Base-by-base conservation (phyloP, 2,113 vertebrate genomes). In the Barnardius zonarius region DNA sequence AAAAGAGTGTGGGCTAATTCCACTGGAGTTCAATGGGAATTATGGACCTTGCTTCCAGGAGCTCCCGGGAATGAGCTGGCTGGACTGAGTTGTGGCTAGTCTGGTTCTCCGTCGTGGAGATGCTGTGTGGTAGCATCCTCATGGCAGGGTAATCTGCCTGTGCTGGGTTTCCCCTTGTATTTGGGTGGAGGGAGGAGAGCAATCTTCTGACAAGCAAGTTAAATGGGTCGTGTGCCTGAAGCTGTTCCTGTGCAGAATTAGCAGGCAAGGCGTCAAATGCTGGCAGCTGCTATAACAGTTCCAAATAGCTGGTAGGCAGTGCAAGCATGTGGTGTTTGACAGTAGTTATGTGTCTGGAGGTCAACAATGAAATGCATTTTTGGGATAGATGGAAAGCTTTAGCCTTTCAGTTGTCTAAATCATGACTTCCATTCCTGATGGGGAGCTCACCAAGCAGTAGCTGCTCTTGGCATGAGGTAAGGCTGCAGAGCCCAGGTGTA, bases 251-350 rank as follows among this genome's bases (percentile, higher is more conserved):
- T 24, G 80, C 52, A 13, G 81, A 85, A 82, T 78, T 85, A 66
- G 88, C 67, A 72, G 83, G 73, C 44, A 43, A 79, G 73, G 92
- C 84, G 70, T 95, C 59, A 79, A 61, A 61, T 63, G 82, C 86
- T 9, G 24, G 67, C 83, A 85, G 83, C 91, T 96, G 88, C 63
- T 63, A 16, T 51, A 82, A 57, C 52, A 54, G 19, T 83, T 86
- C 63, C 33, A 54, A 37, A 20, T 62, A 89, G 49, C 35, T 87
- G 46, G 13, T 93, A 55, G 82, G 81, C 92, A 90, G 63, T 48
- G 94, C 55, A 74, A 19, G 61, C 70, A 7, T 43, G 91, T 83
- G 63, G 54, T 33, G 73, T 96, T 92, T 67, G 74, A 70, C 86
- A 48, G 85, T 54, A 17, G 49, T 30, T 20, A 7, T 5, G 5